These are phyloP conservation scores for Salvelinus alpinus DNA, from an alignment of 2,113 vertebrate genomes.

Conservation along the genomic window DNA sequence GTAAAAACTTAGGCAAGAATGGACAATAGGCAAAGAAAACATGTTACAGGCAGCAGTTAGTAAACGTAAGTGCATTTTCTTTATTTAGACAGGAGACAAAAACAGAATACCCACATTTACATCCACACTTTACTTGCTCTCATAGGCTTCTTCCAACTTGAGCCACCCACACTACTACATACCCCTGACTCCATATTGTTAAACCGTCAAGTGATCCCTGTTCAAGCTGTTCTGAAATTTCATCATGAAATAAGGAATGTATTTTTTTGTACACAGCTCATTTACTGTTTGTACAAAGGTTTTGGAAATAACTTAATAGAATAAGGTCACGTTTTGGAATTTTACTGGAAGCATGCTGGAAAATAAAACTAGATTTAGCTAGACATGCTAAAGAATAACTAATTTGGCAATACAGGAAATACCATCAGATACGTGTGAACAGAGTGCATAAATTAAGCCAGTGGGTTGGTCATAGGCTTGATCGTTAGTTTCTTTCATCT, in stretches of 20 bases:
- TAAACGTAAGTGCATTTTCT: constrained; percentile 11
- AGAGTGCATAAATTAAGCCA: neutral
- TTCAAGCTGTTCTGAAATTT: constrained; percentile 1
- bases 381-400: neutral
- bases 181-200: neutral
- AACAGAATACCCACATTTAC: neutral
- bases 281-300: neutral
- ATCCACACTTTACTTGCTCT: neutral
- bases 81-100: constrained; percentile 10
- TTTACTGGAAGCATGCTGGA: neutral
- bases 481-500: neutral
- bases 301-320: neutral
- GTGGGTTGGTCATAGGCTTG: neutral
- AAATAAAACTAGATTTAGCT: neutral
- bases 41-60: neutral
- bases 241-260: neutral
- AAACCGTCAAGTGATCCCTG: neutral
- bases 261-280: neutral
- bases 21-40: neutral
- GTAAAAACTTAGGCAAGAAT: too few relatives aligned
- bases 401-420: constrained; percentile 2
- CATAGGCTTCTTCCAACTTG: constrained; percentile 1
- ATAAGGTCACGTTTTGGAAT: neutral
- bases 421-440: neutral
- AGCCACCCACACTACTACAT: neutral